A percentile compares a stretch with the other conserved stretches of the same genome.
Conservation (phyloP, 2,888 invertebrate species). For the Bedellia somnulentella region DNA sequence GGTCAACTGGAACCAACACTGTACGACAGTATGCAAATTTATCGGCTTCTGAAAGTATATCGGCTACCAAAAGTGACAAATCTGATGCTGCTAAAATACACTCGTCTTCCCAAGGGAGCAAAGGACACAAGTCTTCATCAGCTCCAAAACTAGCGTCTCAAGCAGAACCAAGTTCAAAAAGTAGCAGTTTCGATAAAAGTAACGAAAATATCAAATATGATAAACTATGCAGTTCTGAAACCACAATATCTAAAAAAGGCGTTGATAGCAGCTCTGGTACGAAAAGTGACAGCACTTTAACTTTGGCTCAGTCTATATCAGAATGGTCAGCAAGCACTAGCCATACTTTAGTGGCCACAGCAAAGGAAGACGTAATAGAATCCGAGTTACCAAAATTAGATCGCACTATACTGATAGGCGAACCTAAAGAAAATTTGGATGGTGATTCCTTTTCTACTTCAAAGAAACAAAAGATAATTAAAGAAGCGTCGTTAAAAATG, state of each 20-base stretch:
- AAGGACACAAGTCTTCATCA: slow-evolving; percentile 55
- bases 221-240: slow-evolving; percentile 64
- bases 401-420: slow-evolving; percentile 47
- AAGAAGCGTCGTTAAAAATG: slow-evolving; percentile 33
- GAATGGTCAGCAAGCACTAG: slow-evolving; percentile 84
- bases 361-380: slow-evolving; percentile 45
- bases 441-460: slow-evolving; percentile 21
- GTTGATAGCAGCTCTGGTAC: slow-evolving; percentile 69
- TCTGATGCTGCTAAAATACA: slow-evolving; percentile 59
- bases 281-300: slow-evolving; percentile 78
- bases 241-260: slow-evolving; percentile 48
- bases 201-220: slow-evolving; percentile 60
- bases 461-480: slow-evolving; percentile 18
- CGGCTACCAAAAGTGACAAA: slow-evolving; percentile 64
- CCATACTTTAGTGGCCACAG: slow-evolving; percentile 70
- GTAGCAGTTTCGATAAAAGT: slow-evolving; percentile 61
- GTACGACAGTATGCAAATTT: slow-evolving; percentile 79
- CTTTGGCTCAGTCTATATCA: slow-evolving; percentile 76
- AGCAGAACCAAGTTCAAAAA: slow-evolving; percentile 58
- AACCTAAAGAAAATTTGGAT: slow-evolving; percentile 19
- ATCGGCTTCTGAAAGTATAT: slow-evolving; percentile 68
- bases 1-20: slow-evolving; percentile 86
- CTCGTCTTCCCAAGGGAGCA: slow-evolving; percentile 50
- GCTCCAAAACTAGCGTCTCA: slow-evolving; percentile 36
- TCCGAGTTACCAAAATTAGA: slow-evolving; percentile 45